phyloP scores from a whole-genome alignment of 1,140 invertebrate species.

The Cotesia typhae region DNA sequence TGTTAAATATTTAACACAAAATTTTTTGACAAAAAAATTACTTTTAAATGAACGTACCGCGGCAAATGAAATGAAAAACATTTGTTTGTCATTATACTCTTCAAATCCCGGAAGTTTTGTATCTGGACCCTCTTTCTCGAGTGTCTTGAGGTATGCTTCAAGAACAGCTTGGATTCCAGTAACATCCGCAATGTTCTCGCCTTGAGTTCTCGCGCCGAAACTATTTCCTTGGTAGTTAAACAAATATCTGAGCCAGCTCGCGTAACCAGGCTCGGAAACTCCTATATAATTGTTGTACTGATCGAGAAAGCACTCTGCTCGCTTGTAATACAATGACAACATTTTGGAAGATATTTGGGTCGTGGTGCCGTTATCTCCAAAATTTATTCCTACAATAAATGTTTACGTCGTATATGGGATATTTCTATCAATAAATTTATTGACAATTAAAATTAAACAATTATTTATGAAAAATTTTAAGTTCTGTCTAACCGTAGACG shows the following conservation, averaged over 20 bases:
- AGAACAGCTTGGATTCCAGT: slow-evolving; percentile 57
- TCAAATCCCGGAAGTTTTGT: slow-evolving; percentile 59
- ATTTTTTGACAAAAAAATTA: too few relatives aligned
- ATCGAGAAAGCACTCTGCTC: slow-evolving; percentile 32
- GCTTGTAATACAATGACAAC: slow-evolving; percentile 23
- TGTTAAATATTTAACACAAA: too few relatives aligned
- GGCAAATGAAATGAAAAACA: slow-evolving; percentile 64
- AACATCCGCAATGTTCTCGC: slow-evolving; percentile 64
- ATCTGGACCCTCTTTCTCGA: slow-evolving; percentile 24
- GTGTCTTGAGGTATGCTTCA: slow-evolving; percentile 39
- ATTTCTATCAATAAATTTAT: background rate
- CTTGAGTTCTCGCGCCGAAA: slow-evolving; percentile 7
- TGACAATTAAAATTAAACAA: background rate
- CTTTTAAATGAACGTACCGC: slow-evolving; percentile 51
- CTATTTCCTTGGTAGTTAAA: background rate
- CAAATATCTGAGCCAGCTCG: background rate
- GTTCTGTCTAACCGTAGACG: slow-evolving; percentile 51
- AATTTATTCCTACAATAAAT: slow-evolving; percentile 16
- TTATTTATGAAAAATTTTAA: background rate
- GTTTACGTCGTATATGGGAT: background rate
- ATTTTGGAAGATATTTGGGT: slow-evolving; percentile 22
- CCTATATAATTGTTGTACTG: slow-evolving; percentile 32
- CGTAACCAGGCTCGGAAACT: slow-evolving; percentile 3
- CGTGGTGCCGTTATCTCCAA: slow-evolving; percentile 16
- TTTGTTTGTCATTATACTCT: slow-evolving; percentile 56